Conservation (phyloP, 2,888 invertebrate species). For the Cosmia pyralina region DNA sequence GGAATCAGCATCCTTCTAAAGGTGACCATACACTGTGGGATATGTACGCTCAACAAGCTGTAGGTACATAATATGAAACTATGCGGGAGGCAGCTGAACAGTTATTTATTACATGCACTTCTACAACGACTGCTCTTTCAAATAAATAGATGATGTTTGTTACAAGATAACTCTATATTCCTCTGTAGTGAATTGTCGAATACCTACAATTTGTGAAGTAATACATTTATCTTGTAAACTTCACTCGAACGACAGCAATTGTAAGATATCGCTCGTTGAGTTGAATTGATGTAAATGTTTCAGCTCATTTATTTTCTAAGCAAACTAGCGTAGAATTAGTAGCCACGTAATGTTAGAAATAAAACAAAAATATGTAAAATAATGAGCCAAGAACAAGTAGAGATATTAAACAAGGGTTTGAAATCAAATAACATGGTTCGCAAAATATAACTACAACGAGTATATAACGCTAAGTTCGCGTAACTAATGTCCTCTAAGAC, state of each 20-base stretch:
- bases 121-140: background rate
- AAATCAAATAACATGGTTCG: background rate
- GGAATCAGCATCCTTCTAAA: no score
- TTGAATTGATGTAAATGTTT: constrained; percentile 31
- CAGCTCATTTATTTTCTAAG: constrained; percentile 17
- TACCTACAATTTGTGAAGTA: background rate
- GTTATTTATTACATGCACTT: background rate
- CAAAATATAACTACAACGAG: background rate
- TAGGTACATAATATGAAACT: no score
- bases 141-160: background rate
- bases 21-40: no score
- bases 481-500: background rate
- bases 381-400: background rate
- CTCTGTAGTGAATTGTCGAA: background rate
- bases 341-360: background rate
- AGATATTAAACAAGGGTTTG: background rate
- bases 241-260: constrained; percentile 12
- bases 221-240: constrained; percentile 25
- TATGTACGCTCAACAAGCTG: no score
- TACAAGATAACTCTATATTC: background rate
- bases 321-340: background rate
- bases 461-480: background rate
- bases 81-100: background rate
- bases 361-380: background rate
- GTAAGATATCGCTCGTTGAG: constrained; percentile 42